These are phyloP conservation scores for Pelmatolapia mariae DNA, from an alignment of 2,113 vertebrate genomes.

Conservation along the genomic window DNA sequence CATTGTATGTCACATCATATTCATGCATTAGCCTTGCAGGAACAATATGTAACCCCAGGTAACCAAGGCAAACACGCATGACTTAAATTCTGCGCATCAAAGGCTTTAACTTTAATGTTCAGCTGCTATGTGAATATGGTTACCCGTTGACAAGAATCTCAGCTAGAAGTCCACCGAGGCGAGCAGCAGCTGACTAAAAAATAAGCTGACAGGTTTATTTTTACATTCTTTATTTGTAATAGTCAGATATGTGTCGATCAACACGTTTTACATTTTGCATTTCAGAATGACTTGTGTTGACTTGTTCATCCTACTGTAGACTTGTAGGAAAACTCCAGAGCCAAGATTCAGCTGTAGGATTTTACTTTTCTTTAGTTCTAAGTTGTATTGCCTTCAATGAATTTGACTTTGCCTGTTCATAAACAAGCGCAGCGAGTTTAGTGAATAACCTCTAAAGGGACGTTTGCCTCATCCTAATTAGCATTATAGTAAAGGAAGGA, in stretches of 20 bases:
- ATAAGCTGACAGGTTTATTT: conserved; percentile 23
- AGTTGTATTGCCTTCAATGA: not conserved
- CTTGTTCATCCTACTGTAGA: not conserved
- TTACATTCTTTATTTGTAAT: conserved; percentile 52
- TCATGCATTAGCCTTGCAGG: not conserved
- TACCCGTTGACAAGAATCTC: not conserved
- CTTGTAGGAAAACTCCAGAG: conserved; percentile 8
- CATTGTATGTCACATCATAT: not conserved
- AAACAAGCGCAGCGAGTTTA: not conserved
- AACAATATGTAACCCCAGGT: not conserved
- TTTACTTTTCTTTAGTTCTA: not conserved
- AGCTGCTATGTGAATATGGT: not conserved
- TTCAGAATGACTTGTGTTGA: conserved; percentile 20
- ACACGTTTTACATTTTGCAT: conserved; percentile 42
- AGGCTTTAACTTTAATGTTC: not conserved
- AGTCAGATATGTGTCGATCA: conserved; percentile 14
- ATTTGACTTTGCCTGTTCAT: not conserved
- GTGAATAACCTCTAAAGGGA: not conserved
- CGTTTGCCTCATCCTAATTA: conserved; percentile 12
- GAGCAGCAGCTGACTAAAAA: not conserved
- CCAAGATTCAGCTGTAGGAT: not conserved
- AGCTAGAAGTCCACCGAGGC: not conserved
- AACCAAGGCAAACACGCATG: conserved; percentile 14
- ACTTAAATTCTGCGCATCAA: not conserved
- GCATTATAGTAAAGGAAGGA: not conserved